Base-by-base conservation (phyloP, 2,888 invertebrate genomes). In the Malacosoma neustria region DNA sequence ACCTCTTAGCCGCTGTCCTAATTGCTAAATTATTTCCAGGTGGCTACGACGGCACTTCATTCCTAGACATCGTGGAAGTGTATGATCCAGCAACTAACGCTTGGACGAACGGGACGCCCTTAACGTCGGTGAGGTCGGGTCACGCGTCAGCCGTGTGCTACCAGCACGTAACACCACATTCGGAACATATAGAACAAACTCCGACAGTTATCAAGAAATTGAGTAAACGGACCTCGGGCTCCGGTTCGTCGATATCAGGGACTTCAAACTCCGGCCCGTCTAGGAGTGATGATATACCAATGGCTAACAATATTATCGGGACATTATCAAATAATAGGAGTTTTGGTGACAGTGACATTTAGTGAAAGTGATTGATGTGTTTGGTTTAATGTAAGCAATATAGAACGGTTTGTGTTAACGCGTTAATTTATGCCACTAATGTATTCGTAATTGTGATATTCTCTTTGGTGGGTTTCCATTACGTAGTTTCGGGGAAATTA, bases 141-240 rank as follows among this genome's bases (percentile, higher is more conserved):
- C 97, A 97, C 74, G 96, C 96, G 0, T 93, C 95, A 33, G 96
- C 96, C 2, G 95, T 96, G 9, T 95, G 95, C 59, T 93, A 93
- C 74, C 90, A 91, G 61, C 92, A 92, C 51, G 89, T 91, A 11
- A 88, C 91, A 60, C 77, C 67, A 7, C 59, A 51, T 45, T 36
- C 47, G 2, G 72, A 65, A 6, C 37, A 38, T 30, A 14, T 39
- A 22, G 64, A 62, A 4, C 57, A 45, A 3, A 30, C 43, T 11
- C 66, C 69, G 37, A 42, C 66, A 11, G 45, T 58, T 33, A 41
- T 67, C 22, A 57, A 51, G 39, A 64, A 63, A 32, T 50, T 58
- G 6, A 48, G 49, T 43, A 62, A 60, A 33, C 57, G 65, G 1
- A 29, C 57, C 4, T 47, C 46, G 15, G 37, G 49, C 3, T 37